Base-by-base conservation (phyloP, 2,797 vertebrate species). In the Sebastiscus albofasciatus region DNA sequence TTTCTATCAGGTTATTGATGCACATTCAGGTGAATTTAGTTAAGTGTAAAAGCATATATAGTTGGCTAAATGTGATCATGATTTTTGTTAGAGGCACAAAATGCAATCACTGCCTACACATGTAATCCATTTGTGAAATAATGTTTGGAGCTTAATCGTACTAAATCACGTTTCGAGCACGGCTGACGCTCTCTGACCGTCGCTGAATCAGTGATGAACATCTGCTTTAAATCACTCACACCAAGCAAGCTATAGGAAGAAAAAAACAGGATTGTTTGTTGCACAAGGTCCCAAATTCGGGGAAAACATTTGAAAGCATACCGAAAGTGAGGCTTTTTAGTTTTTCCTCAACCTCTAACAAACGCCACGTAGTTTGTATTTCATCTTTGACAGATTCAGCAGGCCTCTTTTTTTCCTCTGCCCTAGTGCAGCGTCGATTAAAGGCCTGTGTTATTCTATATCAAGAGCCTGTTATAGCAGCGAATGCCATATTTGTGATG, bases 1-100 rank as follows among this genome's bases (percentile, higher is more conserved):
- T 93, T 92, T 89, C 83, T 79, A 85, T 86, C 82, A 84, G 64
- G 72, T 83, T 88, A 90, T 69, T 90, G 87, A 91, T 88, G 83
- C 71, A 86, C 79, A 82, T 82, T 86, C 76, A 69, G 80, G 80
- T 79, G 64, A 79, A 85, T 81, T 80, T 68, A 70, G 77, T 62
- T 59, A 85, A 73, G 75, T 81, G 70, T 52, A 80, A 68, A 84
- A 81, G 80, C 55, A 55, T n/a, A 66, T 13, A 80, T 33, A 46
- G 54, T 73, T 69, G 82, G 77, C 8, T 66, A 13, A 71, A 81
- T 14, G 33, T 22, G 12, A 79, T 70, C 8, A 26, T 24, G 60
- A 60, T 73, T 69, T 83, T 72, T 67, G 39, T 68, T 69, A 18
- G 64, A 72, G 22, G 52, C 56, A 22, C 55, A 46, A 65, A 84